Conservation (phyloP, 2,113 vertebrate genomes). For the Leptodactylus fuscus region DNA sequence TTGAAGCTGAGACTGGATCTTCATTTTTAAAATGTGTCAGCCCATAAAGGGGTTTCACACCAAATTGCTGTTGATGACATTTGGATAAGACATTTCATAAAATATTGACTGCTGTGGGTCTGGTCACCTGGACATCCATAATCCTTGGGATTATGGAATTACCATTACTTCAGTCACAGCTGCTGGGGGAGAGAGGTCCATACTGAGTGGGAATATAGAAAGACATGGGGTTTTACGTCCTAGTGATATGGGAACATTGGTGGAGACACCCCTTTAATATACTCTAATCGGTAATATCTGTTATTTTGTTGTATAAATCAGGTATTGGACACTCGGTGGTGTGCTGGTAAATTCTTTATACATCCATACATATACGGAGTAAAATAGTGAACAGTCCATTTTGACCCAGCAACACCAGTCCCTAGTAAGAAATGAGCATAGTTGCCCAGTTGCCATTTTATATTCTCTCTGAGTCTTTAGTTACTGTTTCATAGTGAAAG, state of each 20-base stretch:
- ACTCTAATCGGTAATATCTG: too few relatives aligned
- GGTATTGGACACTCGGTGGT: too few relatives aligned
- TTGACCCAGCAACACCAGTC: background rate
- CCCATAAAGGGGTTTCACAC: background rate
- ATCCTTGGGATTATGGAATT: background rate
- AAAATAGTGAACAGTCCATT: background rate
- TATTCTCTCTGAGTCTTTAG: background rate
- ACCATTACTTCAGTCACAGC: background rate
- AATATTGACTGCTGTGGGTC: background rate
- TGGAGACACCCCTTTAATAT: too few relatives aligned
- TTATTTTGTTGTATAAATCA: too few relatives aligned
- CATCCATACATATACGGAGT: too few relatives aligned
- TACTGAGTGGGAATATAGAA: background rate
- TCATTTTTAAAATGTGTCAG: background rate
- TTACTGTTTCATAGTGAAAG: too few relatives aligned
- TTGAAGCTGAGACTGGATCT: background rate
- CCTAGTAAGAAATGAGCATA: background rate
- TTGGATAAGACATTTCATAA: background rate
- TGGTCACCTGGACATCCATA: background rate
- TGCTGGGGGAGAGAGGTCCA: background rate
- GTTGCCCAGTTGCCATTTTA: background rate
- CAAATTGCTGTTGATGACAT: background rate
- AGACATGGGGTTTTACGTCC: too few relatives aligned
- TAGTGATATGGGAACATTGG: too few relatives aligned
- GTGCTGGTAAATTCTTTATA: too few relatives aligned